A percentile compares a stretch with the other conserved stretches of the same genome.
Evolutionary conservation across 2,113 vertebrate genomes (phyloP).

Genomic region (Apodemus sylvaticus): DNA sequence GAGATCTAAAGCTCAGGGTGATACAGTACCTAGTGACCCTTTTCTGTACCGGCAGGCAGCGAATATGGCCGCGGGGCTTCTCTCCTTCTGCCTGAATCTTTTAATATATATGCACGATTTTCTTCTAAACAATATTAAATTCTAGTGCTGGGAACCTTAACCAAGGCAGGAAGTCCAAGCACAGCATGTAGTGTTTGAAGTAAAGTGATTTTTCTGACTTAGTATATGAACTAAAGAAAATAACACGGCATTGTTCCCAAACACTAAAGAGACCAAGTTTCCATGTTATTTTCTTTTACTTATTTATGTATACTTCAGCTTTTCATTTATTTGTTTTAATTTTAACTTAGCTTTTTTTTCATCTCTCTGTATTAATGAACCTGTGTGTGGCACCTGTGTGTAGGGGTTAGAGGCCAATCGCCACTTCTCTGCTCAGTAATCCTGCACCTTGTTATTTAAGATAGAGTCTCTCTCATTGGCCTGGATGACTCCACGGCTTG

Average conservation of each 20-base stretch:
- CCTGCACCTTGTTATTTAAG: background rate
- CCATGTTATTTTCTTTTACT: background rate
- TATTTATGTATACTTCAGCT: background rate
- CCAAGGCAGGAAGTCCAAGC: background rate
- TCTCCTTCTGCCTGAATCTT: too few relatives aligned
- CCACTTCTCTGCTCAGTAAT: background rate
- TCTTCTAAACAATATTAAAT: background rate
- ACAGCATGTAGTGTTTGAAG: background rate
- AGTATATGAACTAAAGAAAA: background rate
- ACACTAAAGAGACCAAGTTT: background rate
- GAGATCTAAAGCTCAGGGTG: too few relatives aligned
- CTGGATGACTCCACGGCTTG: background rate
- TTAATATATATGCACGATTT: too few relatives aligned
- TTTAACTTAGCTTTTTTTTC: background rate
- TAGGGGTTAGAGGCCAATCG: too few relatives aligned
- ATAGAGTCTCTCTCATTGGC: too few relatives aligned
- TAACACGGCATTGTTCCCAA: background rate
- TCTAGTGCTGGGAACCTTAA: background rate
- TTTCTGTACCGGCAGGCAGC: too few relatives aligned
- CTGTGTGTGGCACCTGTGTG: background rate
- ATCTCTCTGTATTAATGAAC: background rate
- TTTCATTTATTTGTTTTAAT: background rate
- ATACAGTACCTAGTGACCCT: too few relatives aligned
- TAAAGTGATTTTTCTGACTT: background rate
- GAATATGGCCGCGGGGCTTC: too few relatives aligned